Conservation (phyloP, 2,113 vertebrate genomes). For the Ibidorhyncha struthersii region DNA sequence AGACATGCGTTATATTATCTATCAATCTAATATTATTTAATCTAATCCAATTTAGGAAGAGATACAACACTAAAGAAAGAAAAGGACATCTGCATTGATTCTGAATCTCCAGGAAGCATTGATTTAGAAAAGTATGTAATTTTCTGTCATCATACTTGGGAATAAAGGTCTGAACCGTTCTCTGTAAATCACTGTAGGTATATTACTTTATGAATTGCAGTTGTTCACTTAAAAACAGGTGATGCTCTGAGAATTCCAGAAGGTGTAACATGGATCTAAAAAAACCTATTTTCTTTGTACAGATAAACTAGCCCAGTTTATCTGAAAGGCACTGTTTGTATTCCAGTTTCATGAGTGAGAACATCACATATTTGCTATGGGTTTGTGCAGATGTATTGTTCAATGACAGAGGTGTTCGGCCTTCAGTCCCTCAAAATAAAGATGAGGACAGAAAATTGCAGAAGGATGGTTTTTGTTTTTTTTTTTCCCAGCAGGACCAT, state of each 20-base stretch:
- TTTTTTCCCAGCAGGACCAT: not conserved
- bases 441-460: not conserved
- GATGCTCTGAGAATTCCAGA: not conserved
- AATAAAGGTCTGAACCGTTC: not conserved
- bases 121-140: not conserved
- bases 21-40: conserved; percentile 15
- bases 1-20: not conserved
- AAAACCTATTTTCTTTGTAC: not conserved
- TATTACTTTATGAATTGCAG: not conserved
- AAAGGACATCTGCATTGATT: conserved; percentile 38
- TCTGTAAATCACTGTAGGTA: not conserved
- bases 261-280: not conserved
- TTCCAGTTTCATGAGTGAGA: not conserved
- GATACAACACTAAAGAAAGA: not conserved
- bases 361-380: not conserved
- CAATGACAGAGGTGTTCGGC: not conserved
- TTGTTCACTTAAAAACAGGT: conserved; percentile 38
- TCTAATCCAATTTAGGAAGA: not conserved
- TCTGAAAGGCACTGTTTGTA: not conserved
- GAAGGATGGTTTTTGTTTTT: not conserved
- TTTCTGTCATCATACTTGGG: not conserved
- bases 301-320: not conserved
- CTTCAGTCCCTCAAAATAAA: not conserved
- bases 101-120: not conserved
- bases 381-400: not conserved